Evolutionary conservation across 2,797 vertebrate species (phyloP), one percentile per base, ranked within the genome.

Genomic region (Eidolon dupreanum): DNA sequence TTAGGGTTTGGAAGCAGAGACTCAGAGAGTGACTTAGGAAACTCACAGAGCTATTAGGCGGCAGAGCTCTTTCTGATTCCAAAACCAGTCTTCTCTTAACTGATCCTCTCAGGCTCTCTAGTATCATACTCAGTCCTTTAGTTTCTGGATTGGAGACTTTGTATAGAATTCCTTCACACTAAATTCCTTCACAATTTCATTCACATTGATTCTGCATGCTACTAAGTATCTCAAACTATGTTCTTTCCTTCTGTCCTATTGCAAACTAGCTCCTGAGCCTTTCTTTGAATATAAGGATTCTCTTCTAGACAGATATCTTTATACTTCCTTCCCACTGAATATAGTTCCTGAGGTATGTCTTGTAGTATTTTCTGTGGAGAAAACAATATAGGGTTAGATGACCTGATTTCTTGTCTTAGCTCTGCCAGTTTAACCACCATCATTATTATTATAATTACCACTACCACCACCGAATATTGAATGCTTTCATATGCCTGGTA

Each of bases 231-330:
- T 83, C 22, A 78, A 86, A 65, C 20, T 20, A 55, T 28, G 26
- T 65, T 81, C 22, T 83, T 74, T 75, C 33, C 36, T 92, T 81
- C 15, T 63, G 2, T 73, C 12, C 10, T 73, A 71, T 4, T 65
- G 10, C 8, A 85, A 68, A 78, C 19, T 36, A 51, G 10, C 15
- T 73, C 57, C 2, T 82, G 61, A 94, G 31, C 8, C 84, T 70
- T 92, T 46, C 59, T 70, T 53, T 90, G 41, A 90, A 68, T 81
- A 24, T 6, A 81, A 20, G 12, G 84, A 90, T 90, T 95, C 16
- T 43, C 3, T 20, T 82, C 70, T 13, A 86, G 43, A 83, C 3
- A 86, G 53, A 82, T 61, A 38, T 43, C 6, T 88, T 88, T 59
- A 78, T 63, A 78, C 8, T 46, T 82, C 8, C 11, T 65, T 55